phyloP scores from a whole-genome alignment of 2,888 invertebrate genomes.

The Drosophila longiperda region DNA sequence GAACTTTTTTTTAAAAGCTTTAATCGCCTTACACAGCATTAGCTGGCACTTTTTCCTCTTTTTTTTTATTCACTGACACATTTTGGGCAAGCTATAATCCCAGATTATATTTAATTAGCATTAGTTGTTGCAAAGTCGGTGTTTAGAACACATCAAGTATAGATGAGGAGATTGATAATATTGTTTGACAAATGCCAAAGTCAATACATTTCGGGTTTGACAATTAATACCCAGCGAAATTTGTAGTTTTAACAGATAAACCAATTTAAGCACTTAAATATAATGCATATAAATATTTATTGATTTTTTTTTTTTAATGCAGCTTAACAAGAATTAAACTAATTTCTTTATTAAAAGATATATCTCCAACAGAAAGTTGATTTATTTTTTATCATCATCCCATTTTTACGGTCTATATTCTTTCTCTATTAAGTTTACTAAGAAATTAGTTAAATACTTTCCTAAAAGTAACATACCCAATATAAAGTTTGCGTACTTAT shows the following conservation, averaged over 20 bases:
- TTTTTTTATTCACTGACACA: slow-evolving; percentile 18
- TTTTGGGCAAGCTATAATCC: slow-evolving; percentile 2
- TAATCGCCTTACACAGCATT: slow-evolving; percentile 60
- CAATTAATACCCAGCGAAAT: neutral
- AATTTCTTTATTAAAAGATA: neutral
- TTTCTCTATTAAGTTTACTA: neutral
- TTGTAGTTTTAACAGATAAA: neutral
- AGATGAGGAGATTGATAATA: neutral
- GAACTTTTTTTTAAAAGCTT: slow-evolving; percentile 46
- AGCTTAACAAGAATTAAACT: neutral
- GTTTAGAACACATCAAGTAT: neutral
- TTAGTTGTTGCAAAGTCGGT: slow-evolving; percentile 4
- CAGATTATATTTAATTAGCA: slow-evolving; percentile 45
- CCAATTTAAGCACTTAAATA: neutral
- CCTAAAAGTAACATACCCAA: neutral
- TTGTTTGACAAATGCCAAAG: slow-evolving; percentile 22
- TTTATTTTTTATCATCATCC: neutral
- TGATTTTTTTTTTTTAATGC: neutral
- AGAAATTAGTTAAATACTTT: neutral
- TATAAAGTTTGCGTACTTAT: neutral
- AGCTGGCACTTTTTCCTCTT: slow-evolving; percentile 38
- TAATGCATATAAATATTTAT: neutral
- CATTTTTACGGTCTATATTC: neutral
- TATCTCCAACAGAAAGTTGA: neutral
- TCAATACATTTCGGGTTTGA: slow-evolving; percentile 34